These are phyloP conservation scores for Eupithecia insigniata DNA, from an alignment of 2,888 invertebrate species.

Conservation along the genomic window DNA sequence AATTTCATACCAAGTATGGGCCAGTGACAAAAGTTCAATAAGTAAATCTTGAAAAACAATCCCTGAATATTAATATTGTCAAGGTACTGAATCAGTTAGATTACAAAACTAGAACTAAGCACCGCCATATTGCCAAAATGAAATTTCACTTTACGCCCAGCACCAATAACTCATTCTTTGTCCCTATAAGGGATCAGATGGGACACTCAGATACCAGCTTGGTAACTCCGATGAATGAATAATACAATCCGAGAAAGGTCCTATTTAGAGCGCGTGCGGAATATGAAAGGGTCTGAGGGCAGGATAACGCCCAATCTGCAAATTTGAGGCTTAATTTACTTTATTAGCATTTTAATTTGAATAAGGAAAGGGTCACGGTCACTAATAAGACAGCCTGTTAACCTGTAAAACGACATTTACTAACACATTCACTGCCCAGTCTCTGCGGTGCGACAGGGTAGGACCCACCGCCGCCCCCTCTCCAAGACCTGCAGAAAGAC, in stretches of 20 bases:
- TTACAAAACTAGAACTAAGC: too few species aligned
- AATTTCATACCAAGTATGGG: too few species aligned
- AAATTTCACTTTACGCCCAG: slow-evolving; percentile 1
- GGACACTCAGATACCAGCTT: slow-evolving; percentile 42
- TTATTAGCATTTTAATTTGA: slow-evolving; percentile 2
- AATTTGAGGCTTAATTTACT: slow-evolving; percentile 27
- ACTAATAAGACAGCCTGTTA: background rate
- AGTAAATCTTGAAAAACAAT: too few species aligned
- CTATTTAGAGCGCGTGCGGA: slow-evolving; percentile 25
- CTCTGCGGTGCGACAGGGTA: too few species aligned
- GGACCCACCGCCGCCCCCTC: too few species aligned
- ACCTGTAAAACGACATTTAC: background rate
- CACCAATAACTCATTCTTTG: slow-evolving; percentile 1
- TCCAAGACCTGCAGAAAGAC: background rate
- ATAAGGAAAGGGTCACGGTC: background rate
- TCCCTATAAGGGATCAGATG: slow-evolving; percentile 44
- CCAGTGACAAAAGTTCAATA: too few species aligned
- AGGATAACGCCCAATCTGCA: slow-evolving; percentile 21
- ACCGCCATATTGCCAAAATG: background rate
- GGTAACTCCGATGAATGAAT: slow-evolving; percentile 51
- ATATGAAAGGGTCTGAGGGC: slow-evolving; percentile 20
- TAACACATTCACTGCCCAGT: background rate
- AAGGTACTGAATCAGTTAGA: too few species aligned
- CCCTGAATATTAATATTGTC: too few species aligned
- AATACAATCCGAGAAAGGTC: slow-evolving; percentile 38